Evolutionary conservation across 2,888 invertebrate genomes (phyloP).

Genomic region (Schizaphis graminum): DNA sequence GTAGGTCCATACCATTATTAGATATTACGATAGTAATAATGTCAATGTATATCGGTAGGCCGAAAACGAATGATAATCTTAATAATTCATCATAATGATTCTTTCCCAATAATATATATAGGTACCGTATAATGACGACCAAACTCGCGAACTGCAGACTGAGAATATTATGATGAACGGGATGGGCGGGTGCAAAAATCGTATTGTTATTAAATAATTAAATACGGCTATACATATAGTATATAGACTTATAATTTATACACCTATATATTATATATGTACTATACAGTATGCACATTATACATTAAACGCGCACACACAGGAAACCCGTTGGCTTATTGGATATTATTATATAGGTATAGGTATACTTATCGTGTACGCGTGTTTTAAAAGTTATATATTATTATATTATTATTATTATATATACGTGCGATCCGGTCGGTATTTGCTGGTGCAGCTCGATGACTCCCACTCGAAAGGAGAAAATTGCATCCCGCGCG

Average conservation of each 20-base stretch:
- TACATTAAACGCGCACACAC: not conserved
- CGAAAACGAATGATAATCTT: not conserved
- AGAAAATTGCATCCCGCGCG: slow-evolving; percentile 8
- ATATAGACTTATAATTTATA: not conserved
- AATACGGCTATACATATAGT: too few species aligned
- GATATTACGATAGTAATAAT: not conserved
- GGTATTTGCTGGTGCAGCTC: not conserved
- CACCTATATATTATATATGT: not conserved
- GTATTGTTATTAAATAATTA: not conserved
- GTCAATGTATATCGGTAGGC: not conserved
- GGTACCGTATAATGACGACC: not conserved
- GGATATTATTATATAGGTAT: not conserved
- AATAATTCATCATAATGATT: not conserved
- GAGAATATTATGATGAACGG: not conserved
- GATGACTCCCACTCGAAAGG: slow-evolving; percentile 24
- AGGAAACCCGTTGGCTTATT: not conserved
- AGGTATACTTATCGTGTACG: not conserved
- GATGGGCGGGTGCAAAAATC: not conserved
- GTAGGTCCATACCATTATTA: not conserved
- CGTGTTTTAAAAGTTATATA: not conserved
- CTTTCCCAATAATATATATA: not conserved
- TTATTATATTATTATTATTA: too few species aligned
- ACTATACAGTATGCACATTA: too few species aligned
- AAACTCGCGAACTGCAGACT: not conserved
- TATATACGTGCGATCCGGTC: not conserved